Percentiles rank a stretch among this genome's conserved stretches.
Evolutionary conservation across 2,797 vertebrate species (phyloP).

Genomic region (Vireo griseus): DNA sequence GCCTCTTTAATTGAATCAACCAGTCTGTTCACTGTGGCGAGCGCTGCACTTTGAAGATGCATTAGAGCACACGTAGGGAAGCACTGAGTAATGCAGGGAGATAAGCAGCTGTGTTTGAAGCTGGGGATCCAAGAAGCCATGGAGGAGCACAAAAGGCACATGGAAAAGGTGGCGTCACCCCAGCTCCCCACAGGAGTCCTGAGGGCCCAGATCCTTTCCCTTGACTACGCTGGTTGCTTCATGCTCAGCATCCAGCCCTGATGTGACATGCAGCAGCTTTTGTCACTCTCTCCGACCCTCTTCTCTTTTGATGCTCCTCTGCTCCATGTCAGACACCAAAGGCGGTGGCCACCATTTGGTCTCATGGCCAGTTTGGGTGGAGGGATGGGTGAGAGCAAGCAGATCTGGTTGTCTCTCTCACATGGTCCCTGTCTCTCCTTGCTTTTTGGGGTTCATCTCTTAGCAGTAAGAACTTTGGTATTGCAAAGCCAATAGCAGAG

Average conservation of each 20-base stretch:
- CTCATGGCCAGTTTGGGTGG: not conserved
- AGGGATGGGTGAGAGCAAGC: not conserved
- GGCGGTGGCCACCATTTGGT: not conserved
- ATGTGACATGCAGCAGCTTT: not conserved
- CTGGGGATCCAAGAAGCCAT: conserved; percentile 31
- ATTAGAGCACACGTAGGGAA: conserved; percentile 3
- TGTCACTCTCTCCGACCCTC: not conserved
- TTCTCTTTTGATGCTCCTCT: not conserved
- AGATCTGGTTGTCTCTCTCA: not conserved
- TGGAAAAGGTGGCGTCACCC: not conserved
- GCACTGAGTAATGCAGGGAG: conserved; percentile 42
- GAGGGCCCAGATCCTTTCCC: not conserved
- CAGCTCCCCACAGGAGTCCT: not conserved
- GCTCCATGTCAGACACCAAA: not conserved
- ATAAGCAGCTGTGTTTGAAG: conserved; percentile 63
- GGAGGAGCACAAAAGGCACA: not conserved
- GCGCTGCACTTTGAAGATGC: conserved; percentile 16
- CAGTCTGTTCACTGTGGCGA: conserved; percentile 44
- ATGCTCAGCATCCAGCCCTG: not conserved
- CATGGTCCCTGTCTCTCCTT: not conserved
- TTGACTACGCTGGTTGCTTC: not conserved
- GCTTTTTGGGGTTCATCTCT: not conserved
- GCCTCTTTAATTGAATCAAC: conserved; percentile 32
- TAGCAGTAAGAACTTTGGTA: not conserved
- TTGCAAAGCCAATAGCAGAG: not conserved